Base-by-base conservation (phyloP, 2,888 invertebrate species). In the Cataglyphis altisquamis region DNA sequence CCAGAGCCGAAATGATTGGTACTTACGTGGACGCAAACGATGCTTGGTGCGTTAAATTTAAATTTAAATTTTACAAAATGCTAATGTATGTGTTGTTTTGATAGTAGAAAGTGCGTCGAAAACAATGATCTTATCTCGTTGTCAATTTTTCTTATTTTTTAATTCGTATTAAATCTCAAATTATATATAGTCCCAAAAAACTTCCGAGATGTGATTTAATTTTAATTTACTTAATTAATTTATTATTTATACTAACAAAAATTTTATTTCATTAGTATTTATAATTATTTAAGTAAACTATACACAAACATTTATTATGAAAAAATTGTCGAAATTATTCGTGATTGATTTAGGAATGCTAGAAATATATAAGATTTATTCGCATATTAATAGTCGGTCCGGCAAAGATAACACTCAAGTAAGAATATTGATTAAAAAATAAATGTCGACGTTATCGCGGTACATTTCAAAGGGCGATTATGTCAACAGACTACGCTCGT, bases 401-500 rank as follows among this genome's bases (percentile, higher is more conserved):
- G 18, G 15, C n/a, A 77, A 55, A 66, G 66, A 39, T 3, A 66
- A 52, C 25, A 77, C 15, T 77, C 66, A 75, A 75, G 41, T 75
- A 75, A 64, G n/a, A 66, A 66, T 55, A 77, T 77, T 41, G 68
- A 77, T 77, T 57, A 57, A 21, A 3, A 57, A 66, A n/a, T 77
- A 77, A 77, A 67, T 77, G 21, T 57, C 77, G 21, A 2, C 25
- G 64, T 63, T 25, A 32, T 45, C 15, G 32, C 29, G 18, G 39
- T 9, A 29, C 9, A 52, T 41, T 9, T 57, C 57, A 12, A 67
- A 67, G 77, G 39, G 15, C 39, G 55, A 66, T 77, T 77, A 77
- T 67, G 21, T 39, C 15, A 2, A 77, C 36, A 32, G 45, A 48
- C n/a, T 55, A 9, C 15, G 3, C 4, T 29, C 39, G 18, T 48